Percentiles rank a stretch among this genome's conserved stretches.
These are phyloP conservation scores for Syngnathoides biaculeatus DNA, from an alignment of 2,113 vertebrate genomes.

Conservation along the genomic window DNA sequence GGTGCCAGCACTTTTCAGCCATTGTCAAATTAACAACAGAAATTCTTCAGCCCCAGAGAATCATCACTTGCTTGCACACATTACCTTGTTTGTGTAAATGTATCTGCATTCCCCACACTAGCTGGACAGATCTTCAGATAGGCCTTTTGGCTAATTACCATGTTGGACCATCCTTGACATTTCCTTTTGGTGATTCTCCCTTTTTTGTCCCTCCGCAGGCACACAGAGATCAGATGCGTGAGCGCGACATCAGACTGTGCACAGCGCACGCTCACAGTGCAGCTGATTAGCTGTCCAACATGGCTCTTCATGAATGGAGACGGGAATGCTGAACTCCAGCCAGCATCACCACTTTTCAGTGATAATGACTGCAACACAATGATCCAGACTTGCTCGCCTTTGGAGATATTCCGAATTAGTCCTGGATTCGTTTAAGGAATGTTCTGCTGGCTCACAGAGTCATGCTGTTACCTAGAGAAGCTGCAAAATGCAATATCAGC, in stretches of 20 bases:
- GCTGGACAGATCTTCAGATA: slow-evolving; percentile 43
- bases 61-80: slow-evolving; percentile 63
- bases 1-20: slow-evolving; percentile 49
- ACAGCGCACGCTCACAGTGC: slow-evolving; percentile 28
- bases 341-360: slow-evolving; percentile 31
- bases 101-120: slow-evolving; percentile 48
- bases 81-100: slow-evolving; percentile 66
- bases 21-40: slow-evolving; percentile 72
- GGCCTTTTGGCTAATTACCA: slow-evolving; percentile 63
- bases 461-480: background rate
- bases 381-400: slow-evolving; percentile 22
- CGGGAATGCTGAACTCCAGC: slow-evolving; percentile 44
- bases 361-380: slow-evolving; percentile 53
- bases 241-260: slow-evolving; percentile 53
- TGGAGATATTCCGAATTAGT: slow-evolving; percentile 31
- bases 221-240: slow-evolving; percentile 60
- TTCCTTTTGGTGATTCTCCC: slow-evolving; percentile 59
- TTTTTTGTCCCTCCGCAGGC: slow-evolving; percentile 32
- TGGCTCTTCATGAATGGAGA: slow-evolving; percentile 52
- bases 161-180: slow-evolving; percentile 65
- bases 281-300: slow-evolving; percentile 57
- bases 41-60: slow-evolving; percentile 64
- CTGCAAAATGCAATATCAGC: slow-evolving; percentile 35
- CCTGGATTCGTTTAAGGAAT: slow-evolving; percentile 12
- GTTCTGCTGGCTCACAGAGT: slow-evolving; percentile 5